Conservation (phyloP, 2,797 vertebrate genomes). For the Pipistrellus pipistrellus region DNA sequence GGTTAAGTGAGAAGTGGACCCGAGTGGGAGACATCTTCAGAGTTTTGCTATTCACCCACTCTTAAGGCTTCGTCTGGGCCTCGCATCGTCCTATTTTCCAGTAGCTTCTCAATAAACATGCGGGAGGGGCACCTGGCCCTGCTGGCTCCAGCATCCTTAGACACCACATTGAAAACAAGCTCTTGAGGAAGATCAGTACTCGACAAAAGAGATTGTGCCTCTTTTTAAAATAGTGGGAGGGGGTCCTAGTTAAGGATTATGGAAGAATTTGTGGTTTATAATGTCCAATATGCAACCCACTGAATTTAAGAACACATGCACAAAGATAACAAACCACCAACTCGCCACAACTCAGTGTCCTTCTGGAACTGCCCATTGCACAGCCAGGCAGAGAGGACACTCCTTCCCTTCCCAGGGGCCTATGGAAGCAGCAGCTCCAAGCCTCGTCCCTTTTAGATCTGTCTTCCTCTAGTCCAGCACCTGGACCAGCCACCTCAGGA, state of each 20-base stretch:
- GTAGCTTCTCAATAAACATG: too few relatives aligned
- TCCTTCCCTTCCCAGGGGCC: not conserved
- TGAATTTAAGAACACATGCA: not conserved
- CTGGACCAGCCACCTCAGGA: too few relatives aligned
- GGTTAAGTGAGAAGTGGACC: not conserved
- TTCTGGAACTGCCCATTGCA: not conserved
- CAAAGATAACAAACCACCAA: not conserved
- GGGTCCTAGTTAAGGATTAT: not conserved
- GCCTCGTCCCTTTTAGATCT: fast-evolving
- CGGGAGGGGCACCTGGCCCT: not conserved
- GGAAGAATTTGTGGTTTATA: not conserved
- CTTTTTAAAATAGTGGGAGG: not conserved
- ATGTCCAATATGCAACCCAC: not conserved
- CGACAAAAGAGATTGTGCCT: not conserved
- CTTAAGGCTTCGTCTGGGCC: not conserved
- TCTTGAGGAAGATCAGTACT: not conserved
- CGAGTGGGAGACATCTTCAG: not conserved
- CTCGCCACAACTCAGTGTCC: not conserved
- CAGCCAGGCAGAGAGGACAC: fast-evolving
- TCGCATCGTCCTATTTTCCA: not conserved
- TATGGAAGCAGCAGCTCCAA: not conserved
- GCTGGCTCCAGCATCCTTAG: fast-evolving
- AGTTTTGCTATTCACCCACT: not conserved
- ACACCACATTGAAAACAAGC: not conserved
- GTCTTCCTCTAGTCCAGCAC: not conserved